Base-by-base conservation (phyloP, 1,140 invertebrate species). In the Cydia pomonella region DNA sequence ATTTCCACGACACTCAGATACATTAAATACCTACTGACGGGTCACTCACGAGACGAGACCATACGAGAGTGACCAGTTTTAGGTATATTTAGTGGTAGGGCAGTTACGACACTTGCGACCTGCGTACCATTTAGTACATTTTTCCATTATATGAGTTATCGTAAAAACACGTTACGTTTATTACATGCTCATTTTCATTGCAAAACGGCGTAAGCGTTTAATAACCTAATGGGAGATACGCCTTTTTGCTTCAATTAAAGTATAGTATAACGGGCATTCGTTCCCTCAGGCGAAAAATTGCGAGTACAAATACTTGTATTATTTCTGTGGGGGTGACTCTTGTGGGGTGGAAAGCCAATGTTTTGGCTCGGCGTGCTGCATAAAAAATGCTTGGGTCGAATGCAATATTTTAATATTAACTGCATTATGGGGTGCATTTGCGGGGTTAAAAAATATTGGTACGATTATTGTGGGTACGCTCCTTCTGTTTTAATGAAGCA, bases 381-480 rank as follows among this genome's bases (percentile, higher is more conserved):
- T 82, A 88, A 92, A 92, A 92, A 92, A 88, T 89, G 91, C 86
- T 85, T 87, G 86, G 86, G 88, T 77, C 80, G 84, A 80, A 86
- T 83, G 88, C 90, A 91, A 92, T 92, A 92, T 92, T 92, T 92
- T 92, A 91, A 92, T 92, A 92, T 92, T 92, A 91, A 90, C 89
- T 85, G 87, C 87, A 85, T 90, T 89, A 86, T 86, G 80, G 91
- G 89, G 87, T 86, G 82, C 90, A 89, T 87, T 85, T 77, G 77
- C 76, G 63, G 83, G 79, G 83, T 79, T 81, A 80, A 82, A 82
- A 75, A 75, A 84, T 84, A 78, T 76, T 73, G 50, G 78, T 72
- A 72, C 3, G 77, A 86, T 83, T 84, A 85, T 78, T 80, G 76
- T 88, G 83, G 87, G 53, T 86, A 73, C 38, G 82, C 33, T 71